Conservation (phyloP, 2,113 vertebrate species). For the Thryonomys swinderianus region DNA sequence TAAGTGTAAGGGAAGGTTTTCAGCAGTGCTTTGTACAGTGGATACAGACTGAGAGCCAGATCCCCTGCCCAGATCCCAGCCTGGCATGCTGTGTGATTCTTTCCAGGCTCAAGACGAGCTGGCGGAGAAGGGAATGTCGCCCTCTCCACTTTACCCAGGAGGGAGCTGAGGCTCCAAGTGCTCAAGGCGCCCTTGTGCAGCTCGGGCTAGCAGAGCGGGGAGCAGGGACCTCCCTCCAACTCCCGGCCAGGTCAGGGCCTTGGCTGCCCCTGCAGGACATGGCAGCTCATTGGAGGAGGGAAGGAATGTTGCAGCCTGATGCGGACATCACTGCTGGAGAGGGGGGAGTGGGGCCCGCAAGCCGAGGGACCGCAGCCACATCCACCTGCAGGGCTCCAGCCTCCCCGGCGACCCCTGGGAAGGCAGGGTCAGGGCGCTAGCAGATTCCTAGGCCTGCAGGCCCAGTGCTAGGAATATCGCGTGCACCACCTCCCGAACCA, state of each 20-base stretch:
- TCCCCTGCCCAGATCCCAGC: neutral
- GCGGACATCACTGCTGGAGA: neutral
- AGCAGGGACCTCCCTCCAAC: neutral
- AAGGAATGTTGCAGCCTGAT: constrained; percentile 57
- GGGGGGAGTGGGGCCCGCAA: neutral
- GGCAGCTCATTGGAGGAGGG: constrained; percentile 58
- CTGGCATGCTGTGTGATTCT: neutral
- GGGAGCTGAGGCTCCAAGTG: neutral
- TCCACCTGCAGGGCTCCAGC: neutral
- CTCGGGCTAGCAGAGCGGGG: neutral
- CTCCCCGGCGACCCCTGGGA: neutral
- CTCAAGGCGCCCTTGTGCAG: neutral
- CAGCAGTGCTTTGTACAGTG: neutral
- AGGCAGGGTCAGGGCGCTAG: neutral
- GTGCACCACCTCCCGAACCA: neutral
- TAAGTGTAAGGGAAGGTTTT: neutral
- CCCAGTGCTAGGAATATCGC: neutral
- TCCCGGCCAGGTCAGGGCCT: neutral
- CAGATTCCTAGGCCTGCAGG: neutral
- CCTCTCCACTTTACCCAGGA: neutral
- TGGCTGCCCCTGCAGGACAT: constrained; percentile 31
- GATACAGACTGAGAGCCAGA: neutral
- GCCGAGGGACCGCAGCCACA: neutral
- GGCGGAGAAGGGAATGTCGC: neutral
- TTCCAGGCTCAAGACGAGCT: neutral